Conservation (phyloP, 2,888 invertebrate species). For the Neocrepidodera transversa region DNA sequence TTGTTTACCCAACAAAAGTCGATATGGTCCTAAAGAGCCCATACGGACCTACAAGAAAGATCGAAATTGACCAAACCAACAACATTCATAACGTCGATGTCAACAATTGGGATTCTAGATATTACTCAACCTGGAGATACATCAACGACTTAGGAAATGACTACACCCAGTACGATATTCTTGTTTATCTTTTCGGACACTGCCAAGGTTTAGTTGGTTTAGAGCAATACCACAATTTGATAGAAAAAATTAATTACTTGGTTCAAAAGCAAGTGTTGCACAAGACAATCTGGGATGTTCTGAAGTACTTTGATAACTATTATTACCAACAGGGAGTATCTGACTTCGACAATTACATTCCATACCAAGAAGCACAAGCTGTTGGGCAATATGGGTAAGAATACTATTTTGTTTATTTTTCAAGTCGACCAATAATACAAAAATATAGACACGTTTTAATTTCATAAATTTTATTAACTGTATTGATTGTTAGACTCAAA, state of each 20-base stretch:
- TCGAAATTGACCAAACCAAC: slow-evolving; percentile 5
- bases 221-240: too few species aligned
- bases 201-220: slow-evolving; percentile 35
- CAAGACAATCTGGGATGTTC: neutral
- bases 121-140: too few species aligned
- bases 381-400: too few species aligned
- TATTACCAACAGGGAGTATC: neutral
- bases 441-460: too few species aligned
- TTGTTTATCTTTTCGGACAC: slow-evolving; percentile 32
- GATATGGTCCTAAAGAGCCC: slow-evolving; percentile 3
- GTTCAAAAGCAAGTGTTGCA: slow-evolving; percentile 33
- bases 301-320: neutral
- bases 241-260: slow-evolving; percentile 32
- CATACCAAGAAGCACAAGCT: neutral
- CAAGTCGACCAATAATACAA: too few species aligned
- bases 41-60: neutral
- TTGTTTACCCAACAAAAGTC: neutral
- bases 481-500: too few species aligned
- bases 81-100: neutral
- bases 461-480: too few species aligned
- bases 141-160: neutral
- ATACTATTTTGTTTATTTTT: too few species aligned
- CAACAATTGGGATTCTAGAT: neutral
- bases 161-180: slow-evolving; percentile 28
- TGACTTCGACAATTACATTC: neutral